These are phyloP conservation scores for Lutraria rhynchaena DNA, from an alignment of 1,140 invertebrate species.

Conservation along the genomic window DNA sequence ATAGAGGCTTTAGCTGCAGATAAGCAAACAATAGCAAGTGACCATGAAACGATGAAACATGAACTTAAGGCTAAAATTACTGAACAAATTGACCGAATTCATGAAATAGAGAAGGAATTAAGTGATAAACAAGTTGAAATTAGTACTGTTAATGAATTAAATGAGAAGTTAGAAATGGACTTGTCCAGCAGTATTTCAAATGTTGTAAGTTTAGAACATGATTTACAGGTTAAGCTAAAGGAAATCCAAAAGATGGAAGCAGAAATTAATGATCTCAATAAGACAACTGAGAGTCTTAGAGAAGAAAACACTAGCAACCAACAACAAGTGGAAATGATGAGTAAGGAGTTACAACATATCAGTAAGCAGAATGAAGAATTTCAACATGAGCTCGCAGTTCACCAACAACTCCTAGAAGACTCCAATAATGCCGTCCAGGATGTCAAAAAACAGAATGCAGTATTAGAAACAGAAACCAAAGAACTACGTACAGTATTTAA, in stretches of 20 bases:
- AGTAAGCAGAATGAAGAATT: background rate
- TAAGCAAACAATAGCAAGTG: background rate
- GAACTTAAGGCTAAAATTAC: constrained; percentile 1
- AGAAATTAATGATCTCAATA: background rate
- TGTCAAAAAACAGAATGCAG: background rate
- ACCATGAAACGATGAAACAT: background rate
- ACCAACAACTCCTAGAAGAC: constrained; percentile 16
- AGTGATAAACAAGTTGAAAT: background rate
- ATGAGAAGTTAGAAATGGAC: no score
- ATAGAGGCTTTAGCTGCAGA: background rate
- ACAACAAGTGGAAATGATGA: background rate
- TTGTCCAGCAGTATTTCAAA: no score
- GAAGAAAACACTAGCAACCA: background rate
- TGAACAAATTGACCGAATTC: background rate
- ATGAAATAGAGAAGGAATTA: constrained; percentile 3
- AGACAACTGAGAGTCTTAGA: background rate
- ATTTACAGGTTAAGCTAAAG: background rate
- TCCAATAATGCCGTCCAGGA: background rate
- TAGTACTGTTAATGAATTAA: background rate
- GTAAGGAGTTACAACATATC: background rate
- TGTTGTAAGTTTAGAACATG: background rate
- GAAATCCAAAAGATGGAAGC: background rate
- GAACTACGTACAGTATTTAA: constrained; percentile 22
- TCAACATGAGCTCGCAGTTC: background rate
- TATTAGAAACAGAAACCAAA: constrained; percentile 9